Percentiles rank a stretch among this genome's conserved stretches.
Evolutionary conservation across 2,113 vertebrate species (phyloP).

Genomic region (Oenanthe oenanthe): DNA sequence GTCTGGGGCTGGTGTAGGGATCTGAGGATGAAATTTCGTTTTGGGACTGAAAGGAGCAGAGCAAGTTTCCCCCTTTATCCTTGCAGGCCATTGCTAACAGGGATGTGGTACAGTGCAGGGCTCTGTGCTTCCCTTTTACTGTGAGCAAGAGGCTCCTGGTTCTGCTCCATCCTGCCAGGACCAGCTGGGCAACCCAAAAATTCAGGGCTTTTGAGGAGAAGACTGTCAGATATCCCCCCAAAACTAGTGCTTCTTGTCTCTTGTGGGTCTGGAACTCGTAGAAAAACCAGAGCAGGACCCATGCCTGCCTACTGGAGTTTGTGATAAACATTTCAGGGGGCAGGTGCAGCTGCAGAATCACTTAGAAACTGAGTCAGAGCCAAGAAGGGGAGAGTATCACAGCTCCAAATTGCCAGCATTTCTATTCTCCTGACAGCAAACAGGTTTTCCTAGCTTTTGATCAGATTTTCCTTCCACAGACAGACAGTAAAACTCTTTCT

Average conservation of each 20-base stretch:
- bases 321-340: background rate
- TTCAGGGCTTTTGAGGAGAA: background rate
- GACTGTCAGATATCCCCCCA: background rate
- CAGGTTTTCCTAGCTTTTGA: background rate
- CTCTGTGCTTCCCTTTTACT: background rate
- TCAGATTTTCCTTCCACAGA: background rate
- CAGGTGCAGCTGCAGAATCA: background rate
- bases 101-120: background rate
- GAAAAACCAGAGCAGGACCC: background rate
- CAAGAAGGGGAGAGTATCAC: background rate
- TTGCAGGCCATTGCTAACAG: fast-evolving
- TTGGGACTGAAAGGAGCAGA: background rate
- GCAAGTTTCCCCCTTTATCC: background rate
- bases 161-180: background rate
- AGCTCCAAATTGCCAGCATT: background rate
- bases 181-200: background rate
- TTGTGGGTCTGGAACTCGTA: background rate
- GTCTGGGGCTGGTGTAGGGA: background rate
- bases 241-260: background rate
- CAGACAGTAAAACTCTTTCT: background rate
- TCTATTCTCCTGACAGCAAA: background rate
- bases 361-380: background rate
- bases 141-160: background rate
- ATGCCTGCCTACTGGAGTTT: background rate
- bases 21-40: background rate